phyloP scores from a whole-genome alignment of 2,797 vertebrate genomes.

The Smutsia temminckii region DNA sequence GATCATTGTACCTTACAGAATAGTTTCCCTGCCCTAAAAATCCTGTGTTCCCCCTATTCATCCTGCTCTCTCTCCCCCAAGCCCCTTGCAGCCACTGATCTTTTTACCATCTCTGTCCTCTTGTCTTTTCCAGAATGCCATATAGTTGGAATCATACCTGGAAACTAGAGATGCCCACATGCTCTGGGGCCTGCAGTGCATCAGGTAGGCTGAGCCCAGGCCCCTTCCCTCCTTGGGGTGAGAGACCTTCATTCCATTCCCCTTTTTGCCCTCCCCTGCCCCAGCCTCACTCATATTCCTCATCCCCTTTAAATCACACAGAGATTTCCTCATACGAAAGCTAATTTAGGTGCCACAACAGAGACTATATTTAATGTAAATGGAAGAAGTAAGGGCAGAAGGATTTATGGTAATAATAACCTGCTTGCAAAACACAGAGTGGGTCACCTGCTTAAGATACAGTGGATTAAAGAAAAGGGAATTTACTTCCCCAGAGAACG shows the following conservation, averaged over 20 bases:
- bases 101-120: background rate
- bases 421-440: slow-evolving; percentile 73
- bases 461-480: slow-evolving; percentile 73
- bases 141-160: background rate
- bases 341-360: slow-evolving; percentile 76
- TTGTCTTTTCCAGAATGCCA: background rate
- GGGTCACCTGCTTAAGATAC: slow-evolving; percentile 78
- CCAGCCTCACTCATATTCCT: background rate
- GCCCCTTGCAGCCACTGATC: no score
- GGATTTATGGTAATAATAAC: slow-evolving; percentile 82
- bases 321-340: slow-evolving; percentile 70
- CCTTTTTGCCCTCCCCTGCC: background rate
- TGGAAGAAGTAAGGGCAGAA: slow-evolving; percentile 74
- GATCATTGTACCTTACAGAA: background rate
- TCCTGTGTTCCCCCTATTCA: background rate
- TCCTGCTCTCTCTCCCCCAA: background rate
- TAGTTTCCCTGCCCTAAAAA: background rate
- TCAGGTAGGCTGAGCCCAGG: background rate
- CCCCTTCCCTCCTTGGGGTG: background rate
- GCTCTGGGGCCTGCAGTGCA: rapidly evolving
- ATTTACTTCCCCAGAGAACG: slow-evolving; percentile 70
- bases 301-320: slow-evolving; percentile 70
- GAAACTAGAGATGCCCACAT: background rate
- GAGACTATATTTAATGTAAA: slow-evolving; percentile 79
- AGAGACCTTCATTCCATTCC: background rate